Evolutionary conservation across 2,113 vertebrate species (phyloP).

Genomic region (Malurus cyaneus): DNA sequence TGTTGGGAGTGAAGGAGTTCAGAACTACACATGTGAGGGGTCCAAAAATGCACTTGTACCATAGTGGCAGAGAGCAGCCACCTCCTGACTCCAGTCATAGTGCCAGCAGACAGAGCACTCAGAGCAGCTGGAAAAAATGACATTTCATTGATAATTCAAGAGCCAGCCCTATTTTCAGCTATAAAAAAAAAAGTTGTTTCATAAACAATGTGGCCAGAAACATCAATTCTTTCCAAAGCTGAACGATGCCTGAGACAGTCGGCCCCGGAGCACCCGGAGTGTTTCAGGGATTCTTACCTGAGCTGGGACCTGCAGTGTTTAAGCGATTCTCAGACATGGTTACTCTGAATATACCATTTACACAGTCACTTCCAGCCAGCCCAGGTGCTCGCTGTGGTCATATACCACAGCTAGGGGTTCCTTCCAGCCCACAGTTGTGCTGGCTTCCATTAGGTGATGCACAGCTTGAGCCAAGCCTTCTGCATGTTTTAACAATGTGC

Average conservation of each 20-base stretch:
- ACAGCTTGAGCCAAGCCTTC: background rate
- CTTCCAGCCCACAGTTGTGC: background rate
- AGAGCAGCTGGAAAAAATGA: background rate
- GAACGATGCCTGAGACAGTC: fast-evolving
- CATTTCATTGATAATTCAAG: background rate
- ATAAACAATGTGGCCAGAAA: background rate
- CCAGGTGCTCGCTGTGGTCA: background rate
- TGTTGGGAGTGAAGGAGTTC: background rate
- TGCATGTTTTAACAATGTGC: background rate
- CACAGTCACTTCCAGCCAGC: background rate
- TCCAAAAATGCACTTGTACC: background rate
- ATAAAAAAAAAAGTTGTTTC: background rate
- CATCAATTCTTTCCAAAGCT: background rate
- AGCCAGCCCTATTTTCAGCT: background rate
- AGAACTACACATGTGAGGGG: fast-evolving
- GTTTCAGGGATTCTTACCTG: background rate
- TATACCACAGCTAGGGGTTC: background rate
- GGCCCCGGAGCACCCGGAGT: background rate
- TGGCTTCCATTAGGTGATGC: background rate
- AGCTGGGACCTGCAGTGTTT: fast-evolving
- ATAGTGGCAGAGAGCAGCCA: background rate
- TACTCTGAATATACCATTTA: background rate
- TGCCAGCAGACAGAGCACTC: fast-evolving
- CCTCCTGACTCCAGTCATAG: background rate
- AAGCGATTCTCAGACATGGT: background rate